Evolutionary conservation across 1,140 invertebrate genomes (phyloP).

Genomic region (Rhyzopertha dominica): DNA sequence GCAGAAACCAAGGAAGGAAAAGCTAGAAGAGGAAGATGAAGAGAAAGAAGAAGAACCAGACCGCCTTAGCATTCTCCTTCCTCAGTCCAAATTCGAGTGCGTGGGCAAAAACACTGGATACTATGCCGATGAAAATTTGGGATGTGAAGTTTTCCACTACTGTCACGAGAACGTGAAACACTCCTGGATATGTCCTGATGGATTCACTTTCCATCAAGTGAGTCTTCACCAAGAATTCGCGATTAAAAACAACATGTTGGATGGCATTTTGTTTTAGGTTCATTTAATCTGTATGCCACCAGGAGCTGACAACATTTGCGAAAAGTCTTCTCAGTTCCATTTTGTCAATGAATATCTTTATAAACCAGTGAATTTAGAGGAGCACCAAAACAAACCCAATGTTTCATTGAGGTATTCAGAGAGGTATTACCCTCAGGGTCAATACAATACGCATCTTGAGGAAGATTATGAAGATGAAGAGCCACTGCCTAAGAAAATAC

Average conservation of each 20-base stretch:
- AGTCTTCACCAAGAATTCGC: constrained; percentile 1
- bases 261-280: constrained; percentile 52
- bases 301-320: constrained; percentile 81
- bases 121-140: constrained; percentile 83
- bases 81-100: constrained; percentile 80
- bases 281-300: constrained; percentile 91
- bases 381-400: constrained; percentile 74
- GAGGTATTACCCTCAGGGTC: constrained; percentile 71
- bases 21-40: constrained; percentile 51
- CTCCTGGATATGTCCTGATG: constrained; percentile 90
- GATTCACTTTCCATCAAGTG: constrained; percentile 88
- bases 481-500: constrained; percentile 34
- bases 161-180: constrained; percentile 86
- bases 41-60: constrained; percentile 82
- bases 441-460: constrained; percentile 64
- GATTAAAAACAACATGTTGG: neutral
- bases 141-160: constrained; percentile 91
- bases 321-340: constrained; percentile 82
- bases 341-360: constrained; percentile 92
- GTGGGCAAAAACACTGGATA: constrained; percentile 77
- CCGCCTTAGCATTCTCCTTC: constrained; percentile 69
- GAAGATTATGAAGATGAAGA: constrained; percentile 56
- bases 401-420: constrained; percentile 81
- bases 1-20: too few relatives aligned
- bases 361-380: constrained; percentile 77